phyloP scores from a whole-genome alignment of 2,113 vertebrate genomes.

The cattle (Bos taurus) region ARS-UCD2.0 NC_037336.1:87878501-87879000 shows the following conservation, averaged over 20 bases:
- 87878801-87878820: not conserved
- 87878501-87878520: not conserved
- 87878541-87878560: not conserved
- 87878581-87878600: not conserved
- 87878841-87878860: not conserved
- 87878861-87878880: not conserved
- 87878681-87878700: not conserved
- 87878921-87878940: not conserved
- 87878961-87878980: not conserved
- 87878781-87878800: not conserved
- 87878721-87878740: not conserved
- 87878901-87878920: not conserved
- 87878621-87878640: not conserved
- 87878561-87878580: fast-evolving
- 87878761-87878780: not conserved
- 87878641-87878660: not conserved
- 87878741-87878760: too few species aligned
- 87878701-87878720: too few species aligned
- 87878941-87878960: not conserved
- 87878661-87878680: not conserved
- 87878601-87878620: not conserved
- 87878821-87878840: not conserved
- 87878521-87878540: not conserved
- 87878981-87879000: not conserved
- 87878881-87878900: not conserved